Percentiles rank a stretch among this genome's conserved stretches.
Evolutionary conservation across 2,888 invertebrate species (phyloP).

Genomic region (Galerucella calmariensis): DNA sequence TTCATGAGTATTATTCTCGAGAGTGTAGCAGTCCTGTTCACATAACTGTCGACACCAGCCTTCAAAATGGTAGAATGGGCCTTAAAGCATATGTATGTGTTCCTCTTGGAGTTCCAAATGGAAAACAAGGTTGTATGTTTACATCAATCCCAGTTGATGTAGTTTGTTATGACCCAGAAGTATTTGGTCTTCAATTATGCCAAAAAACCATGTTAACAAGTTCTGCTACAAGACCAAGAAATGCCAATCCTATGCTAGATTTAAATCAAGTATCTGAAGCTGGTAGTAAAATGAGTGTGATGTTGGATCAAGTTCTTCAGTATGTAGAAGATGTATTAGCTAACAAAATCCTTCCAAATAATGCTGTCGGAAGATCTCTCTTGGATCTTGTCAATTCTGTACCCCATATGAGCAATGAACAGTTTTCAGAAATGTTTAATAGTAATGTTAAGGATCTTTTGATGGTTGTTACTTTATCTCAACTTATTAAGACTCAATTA

Average conservation of each 20-base stretch:
- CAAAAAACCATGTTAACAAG: conserved; percentile 80
- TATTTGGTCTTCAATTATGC: conserved; percentile 82
- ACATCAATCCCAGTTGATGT: conserved; percentile 93
- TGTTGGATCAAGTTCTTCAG: conserved; percentile 81
- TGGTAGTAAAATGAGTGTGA: conserved; percentile 78
- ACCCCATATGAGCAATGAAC: conserved; percentile 89
- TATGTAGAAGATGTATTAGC: conserved; percentile 95
- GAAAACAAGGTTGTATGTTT: conserved; percentile 95
- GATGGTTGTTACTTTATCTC: conserved; percentile 96
- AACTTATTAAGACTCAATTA: conserved; percentile 95
- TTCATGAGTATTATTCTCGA: conserved; percentile 96
- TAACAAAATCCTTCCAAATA: conserved; percentile 80
- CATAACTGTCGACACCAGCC: conserved; percentile 93
- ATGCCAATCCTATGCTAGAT: conserved; percentile 67
- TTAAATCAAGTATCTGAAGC: conserved; percentile 88
- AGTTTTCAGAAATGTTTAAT: conserved; percentile 95
- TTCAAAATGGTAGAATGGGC: conserved; percentile 89
- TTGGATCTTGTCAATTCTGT: conserved; percentile 92
- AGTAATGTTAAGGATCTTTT: conserved; percentile 96
- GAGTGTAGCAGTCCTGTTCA: conserved; percentile 96
- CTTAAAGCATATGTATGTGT: conserved; percentile 95
- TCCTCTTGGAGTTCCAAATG: conserved; percentile 92
- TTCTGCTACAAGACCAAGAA: conserved; percentile 57
- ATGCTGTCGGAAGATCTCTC: conserved; percentile 89
- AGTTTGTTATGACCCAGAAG: conserved; percentile 92